Base-by-base conservation (phyloP, 2,888 invertebrate species). In the Aphelenchoides bicaudatus region DNA sequence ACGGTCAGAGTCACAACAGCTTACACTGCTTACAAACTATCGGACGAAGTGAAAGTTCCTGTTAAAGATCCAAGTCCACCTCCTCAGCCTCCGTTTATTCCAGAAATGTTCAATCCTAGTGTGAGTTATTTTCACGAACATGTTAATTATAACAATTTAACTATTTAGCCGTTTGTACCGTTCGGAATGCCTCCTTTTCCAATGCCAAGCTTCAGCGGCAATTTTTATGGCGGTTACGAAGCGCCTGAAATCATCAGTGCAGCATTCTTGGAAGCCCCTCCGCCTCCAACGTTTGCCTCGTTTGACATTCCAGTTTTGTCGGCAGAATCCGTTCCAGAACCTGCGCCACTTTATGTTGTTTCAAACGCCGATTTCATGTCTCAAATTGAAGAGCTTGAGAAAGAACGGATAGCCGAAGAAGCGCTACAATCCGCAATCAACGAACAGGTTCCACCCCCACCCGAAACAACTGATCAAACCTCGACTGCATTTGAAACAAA, bases 1-100 rank as follows among this genome's bases (percentile, higher is more conserved):
- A 51, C 31, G 21, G 28, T 51, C 13, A 51, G 39, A 51, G 31
- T 51, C 13, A 25, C 52, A 1, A 31, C 52, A 21, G 52, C 37
- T 27, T 51, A 51, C 37, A 43, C 43, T 19, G 43, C 43, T 25
- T 43, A 43, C 23, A 19, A n/a, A 6, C 43, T 43, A n/a, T n/a
- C n/a, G n/a, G n/a, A n/a, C n/a, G n/a, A n/a, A n/a, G n/a, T n/a
- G n/a, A n/a, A n/a, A n/a, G n/a, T n/a, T n/a, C n/a, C n/a, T n/a
- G n/a, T n/a, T n/a, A n/a, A n/a, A n/a, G n/a, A n/a, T n/a, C n/a
- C n/a, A n/a, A n/a, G 43, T 8, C 43, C 23, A 8, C 23, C 43
- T 10, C 16, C 43, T n/a, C 34, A 34, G 10, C 10, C 34, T 10
- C 34, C 34, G 34, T n/a, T n/a, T 10, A 10, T n/a, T 34, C n/a